Percentiles rank a stretch among this genome's conserved stretches.
Evolutionary conservation across 2,888 invertebrate genomes (phyloP).

Genomic region (Synergus japonicus): DNA sequence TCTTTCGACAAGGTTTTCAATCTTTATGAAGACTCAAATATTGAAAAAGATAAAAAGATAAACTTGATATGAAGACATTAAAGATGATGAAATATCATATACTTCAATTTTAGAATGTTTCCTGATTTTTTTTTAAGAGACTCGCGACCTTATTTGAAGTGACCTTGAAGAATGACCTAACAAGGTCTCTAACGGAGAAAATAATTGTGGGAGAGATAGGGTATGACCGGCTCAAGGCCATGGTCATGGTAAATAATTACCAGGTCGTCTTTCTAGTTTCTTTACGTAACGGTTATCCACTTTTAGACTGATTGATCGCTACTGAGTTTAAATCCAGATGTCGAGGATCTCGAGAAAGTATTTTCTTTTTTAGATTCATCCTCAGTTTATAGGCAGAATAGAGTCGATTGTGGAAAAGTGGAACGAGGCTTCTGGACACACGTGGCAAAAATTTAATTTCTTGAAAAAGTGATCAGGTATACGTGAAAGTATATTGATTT

Average conservation of each 20-base stretch:
- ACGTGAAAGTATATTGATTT: no score
- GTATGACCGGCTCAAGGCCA: constrained; percentile 64
- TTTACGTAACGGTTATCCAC: constrained; percentile 30
- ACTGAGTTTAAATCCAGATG: not conserved
- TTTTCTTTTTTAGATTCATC: not conserved
- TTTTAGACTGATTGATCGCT: constrained; percentile 15
- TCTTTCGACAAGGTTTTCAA: not conserved
- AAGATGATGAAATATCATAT: not conserved
- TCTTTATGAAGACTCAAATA: no score
- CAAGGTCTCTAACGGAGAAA: constrained; percentile 30
- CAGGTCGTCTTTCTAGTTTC: constrained; percentile 33
- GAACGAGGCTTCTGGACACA: not conserved
- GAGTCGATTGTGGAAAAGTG: not conserved
- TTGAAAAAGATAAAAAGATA: not conserved
- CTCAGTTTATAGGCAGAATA: not conserved
- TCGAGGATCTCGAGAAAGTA: not conserved
- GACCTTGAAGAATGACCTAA: not conserved
- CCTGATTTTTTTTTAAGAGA: not conserved
- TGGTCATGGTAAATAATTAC: constrained; percentile 65
- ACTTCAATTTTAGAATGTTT: no score
- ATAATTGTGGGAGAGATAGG: constrained; percentile 17
- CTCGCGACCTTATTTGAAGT: not conserved
- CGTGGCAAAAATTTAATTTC: not conserved
- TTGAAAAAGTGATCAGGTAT: no score
- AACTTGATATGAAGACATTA: not conserved